Base-by-base conservation (phyloP, 2,797 vertebrate genomes). In the Galagoides demidoff region DNA sequence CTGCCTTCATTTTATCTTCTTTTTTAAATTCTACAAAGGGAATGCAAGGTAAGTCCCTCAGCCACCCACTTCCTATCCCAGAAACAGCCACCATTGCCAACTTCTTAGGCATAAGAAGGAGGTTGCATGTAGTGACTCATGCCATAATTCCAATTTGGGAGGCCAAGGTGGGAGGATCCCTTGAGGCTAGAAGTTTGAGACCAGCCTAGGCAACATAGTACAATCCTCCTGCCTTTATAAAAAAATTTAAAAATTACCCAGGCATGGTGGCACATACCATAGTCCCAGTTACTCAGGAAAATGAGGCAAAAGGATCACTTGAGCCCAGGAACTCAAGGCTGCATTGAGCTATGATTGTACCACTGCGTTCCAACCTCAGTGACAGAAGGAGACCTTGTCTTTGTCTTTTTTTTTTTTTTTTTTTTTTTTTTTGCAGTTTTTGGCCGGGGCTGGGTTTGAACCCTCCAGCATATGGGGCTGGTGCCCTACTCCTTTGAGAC, bases 11-110 rank as follows among this genome's bases (percentile, higher is more conserved):
- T 29, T 45, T 17, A 31, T 43, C 37, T 66, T 61, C 59, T 64
- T n/a, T 70, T 43, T 83, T 83, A 70, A 94, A 76, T 90, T 71
- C 73, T 68, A 71, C 52, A 63, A 76, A 93, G 77, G 49, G 73
- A 43, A 68, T 45, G 16, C 45, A 45, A 73, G 29, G 3, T 39
- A 25, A 71, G 23, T 84, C 77, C 45, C 34, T 91, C 7, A 52
- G 86, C 27, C 37, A 76, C 49, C 73, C n/a, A 57, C 73, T 70
- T 78, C n/a, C 63, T 81, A 84, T 73, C 34, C 39, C n/a, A 90
- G 22, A 76, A 25, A 39, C n/a, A 70, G 68, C 55, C 55, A 39
- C 34, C 31, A 81, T 61, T 39, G 23, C 55, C 78, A 61, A 10
- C 37, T 61, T 64, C n/a, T 76, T 63, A 73, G 13, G 20, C 59